Evolutionary conservation across 2,888 invertebrate species (phyloP), one percentile per base, ranked within the genome.

Genomic region (Euzetes globulus): DNA sequence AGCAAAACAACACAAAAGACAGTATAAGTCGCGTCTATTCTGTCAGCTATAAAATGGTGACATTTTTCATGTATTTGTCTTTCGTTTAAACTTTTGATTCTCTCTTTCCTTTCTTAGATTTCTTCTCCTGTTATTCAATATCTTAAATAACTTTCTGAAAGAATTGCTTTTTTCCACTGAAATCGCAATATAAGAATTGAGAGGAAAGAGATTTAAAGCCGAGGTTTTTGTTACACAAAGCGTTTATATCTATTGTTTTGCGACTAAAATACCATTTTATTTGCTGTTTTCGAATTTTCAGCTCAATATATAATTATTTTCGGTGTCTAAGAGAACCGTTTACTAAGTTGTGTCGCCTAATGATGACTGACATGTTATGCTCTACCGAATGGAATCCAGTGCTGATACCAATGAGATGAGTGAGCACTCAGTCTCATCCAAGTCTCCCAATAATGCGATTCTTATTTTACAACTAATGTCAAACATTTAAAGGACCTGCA

Each of bases 281-380:
- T 19, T 25, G 55, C 19, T 55, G 55, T 55, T n/a, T 55, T 22
- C 19, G 25, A 55, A 55, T 55, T 55, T 55, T 60, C 60, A 33
- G 29, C 29, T 60, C 60, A 60, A 27, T 60, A 29, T 52, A 52
- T 60, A 60, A 60, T 60, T 60, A 60, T 60, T 60, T 60, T 60
- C 47, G 29, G 60, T 60, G 29, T 60, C 60, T 60, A n/a, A 60
- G 60, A 25, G n/a, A 60, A 60, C 29, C 13, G 19, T 60, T 55
- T 27, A 19, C 52, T 13, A 60, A n/a, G 60, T n/a, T 27, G 60
- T 60, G 60, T 60, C 60, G 27, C 29, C 29, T 60, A 29, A 29
- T 60, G 60, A 60, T 60, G 60, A 60, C 29, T 60, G 60, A 60
- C 29, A 60, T 29, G 60, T 60, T 13, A 7, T 17, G 29, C 29